phyloP scores from a whole-genome alignment of 1,140 invertebrate genomes.

The Stegodyphus dumicola region DNA sequence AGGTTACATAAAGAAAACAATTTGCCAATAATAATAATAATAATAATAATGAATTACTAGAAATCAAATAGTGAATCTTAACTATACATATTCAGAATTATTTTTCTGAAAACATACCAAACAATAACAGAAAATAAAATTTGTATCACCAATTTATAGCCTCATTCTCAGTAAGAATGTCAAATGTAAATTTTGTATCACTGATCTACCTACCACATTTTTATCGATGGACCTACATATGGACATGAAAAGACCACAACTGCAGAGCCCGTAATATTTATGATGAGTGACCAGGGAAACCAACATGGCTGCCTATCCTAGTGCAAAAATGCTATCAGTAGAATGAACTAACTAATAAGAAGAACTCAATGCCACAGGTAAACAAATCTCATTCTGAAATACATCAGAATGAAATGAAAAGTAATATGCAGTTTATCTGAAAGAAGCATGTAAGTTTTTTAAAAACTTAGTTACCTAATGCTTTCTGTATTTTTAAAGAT shows the following conservation, averaged over 20 bases:
- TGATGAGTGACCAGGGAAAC: slow-evolving; percentile 11
- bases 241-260: slow-evolving; percentile 24
- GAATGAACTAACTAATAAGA: background rate
- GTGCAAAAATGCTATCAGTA: slow-evolving; percentile 14
- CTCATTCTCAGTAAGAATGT: background rate
- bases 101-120: background rate
- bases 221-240: slow-evolving; percentile 39
- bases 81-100: slow-evolving; percentile 4
- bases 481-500: no score
- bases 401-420: no score
- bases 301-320: background rate
- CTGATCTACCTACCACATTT: slow-evolving; percentile 51
- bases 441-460: no score
- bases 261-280: slow-evolving; percentile 29
- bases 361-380: slow-evolving; percentile 22
- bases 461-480: no score
- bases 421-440: no score
- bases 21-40: background rate
- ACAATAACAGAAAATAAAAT: background rate
- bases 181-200: background rate
- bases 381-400: background rate
- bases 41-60: no score
- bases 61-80: background rate
- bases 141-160: background rate
- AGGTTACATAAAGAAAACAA: background rate